phyloP scores from a whole-genome alignment of 2,888 invertebrate species.

The Anthophora plumipes region DNA sequence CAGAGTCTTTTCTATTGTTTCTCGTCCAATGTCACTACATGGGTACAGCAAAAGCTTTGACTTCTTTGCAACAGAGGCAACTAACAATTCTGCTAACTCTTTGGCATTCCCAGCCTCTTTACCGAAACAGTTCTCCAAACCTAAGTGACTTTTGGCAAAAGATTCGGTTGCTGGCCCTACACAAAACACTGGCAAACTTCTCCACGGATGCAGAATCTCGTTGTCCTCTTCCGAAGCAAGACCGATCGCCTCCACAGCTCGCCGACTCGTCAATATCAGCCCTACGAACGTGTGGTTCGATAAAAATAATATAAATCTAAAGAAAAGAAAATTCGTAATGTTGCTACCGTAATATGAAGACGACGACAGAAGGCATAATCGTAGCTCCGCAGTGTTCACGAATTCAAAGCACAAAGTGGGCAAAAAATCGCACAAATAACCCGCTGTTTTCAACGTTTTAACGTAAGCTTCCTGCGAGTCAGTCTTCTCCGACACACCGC shows the following conservation, averaged over 20 bases:
- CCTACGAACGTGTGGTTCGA: constrained; percentile 66
- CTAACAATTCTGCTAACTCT: constrained; percentile 75
- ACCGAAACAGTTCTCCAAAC: constrained; percentile 74
- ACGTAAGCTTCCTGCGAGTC: constrained; percentile 75
- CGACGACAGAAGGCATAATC: constrained; percentile 65
- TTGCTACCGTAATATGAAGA: constrained; percentile 77
- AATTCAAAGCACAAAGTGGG: constrained; percentile 78
- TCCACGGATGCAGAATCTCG: constrained; percentile 72
- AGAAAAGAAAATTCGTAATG: neutral
- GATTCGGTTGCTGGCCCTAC: constrained; percentile 80
- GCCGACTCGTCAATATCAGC: constrained; percentile 81
- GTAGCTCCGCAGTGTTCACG: constrained; percentile 73
- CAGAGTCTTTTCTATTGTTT: constrained; percentile 76
- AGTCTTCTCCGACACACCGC: constrained; percentile 73
- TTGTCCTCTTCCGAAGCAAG: constrained; percentile 61
- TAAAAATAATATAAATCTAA: neutral
- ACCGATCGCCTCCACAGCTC: constrained; percentile 78
- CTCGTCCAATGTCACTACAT: constrained; percentile 81
- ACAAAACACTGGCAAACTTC: constrained; percentile 76
- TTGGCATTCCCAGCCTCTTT: constrained; percentile 80
- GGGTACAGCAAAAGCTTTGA: constrained; percentile 78
- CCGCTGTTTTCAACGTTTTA: constrained; percentile 73
- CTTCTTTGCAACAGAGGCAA: constrained; percentile 51
- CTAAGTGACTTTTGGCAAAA: constrained; percentile 71
- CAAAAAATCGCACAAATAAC: constrained; percentile 76